These are phyloP conservation scores for Hylaea fasciaria DNA, from an alignment of 2,888 invertebrate species.

Conservation along the genomic window DNA sequence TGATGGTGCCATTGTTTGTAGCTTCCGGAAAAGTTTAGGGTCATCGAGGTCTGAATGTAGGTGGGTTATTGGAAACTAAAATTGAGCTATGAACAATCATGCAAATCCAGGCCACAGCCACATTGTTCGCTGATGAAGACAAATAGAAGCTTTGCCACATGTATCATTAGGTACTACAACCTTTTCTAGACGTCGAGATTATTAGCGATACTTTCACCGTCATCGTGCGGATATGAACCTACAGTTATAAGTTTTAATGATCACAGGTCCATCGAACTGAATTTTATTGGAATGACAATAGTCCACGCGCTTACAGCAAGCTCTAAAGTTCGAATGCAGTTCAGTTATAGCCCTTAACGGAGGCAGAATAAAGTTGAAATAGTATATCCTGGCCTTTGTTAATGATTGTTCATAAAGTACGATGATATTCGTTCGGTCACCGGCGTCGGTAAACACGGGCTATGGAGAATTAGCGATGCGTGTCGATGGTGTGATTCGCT, in stretches of 20 bases:
- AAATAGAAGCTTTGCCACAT: not conserved
- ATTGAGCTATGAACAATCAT: slow-evolving; percentile 24
- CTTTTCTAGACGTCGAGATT: not conserved
- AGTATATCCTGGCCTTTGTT: slow-evolving; percentile 19
- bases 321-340: slow-evolving; percentile 12
- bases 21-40: slow-evolving; percentile 80
- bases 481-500: slow-evolving; percentile 83
- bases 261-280: slow-evolving; percentile 43
- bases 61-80: slow-evolving; percentile 30
- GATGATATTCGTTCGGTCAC: slow-evolving; percentile 70
- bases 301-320: slow-evolving; percentile 32
- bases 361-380: slow-evolving; percentile 26
- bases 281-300: slow-evolving; percentile 39
- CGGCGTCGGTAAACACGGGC: slow-evolving; percentile 62
- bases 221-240: slow-evolving; percentile 22
- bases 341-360: slow-evolving; percentile 6
- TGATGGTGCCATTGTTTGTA: slow-evolving; percentile 59
- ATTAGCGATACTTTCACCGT: slow-evolving; percentile 9
- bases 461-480: slow-evolving; percentile 81
- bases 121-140: slow-evolving; percentile 5
- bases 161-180: too few species aligned
- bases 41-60: slow-evolving; percentile 54
- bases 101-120: slow-evolving; percentile 13
- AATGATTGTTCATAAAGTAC: slow-evolving; percentile 62
- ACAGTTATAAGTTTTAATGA: slow-evolving; percentile 38